phyloP scores from a whole-genome alignment of 1,140 invertebrate genomes.

The Brachionus paranguensis region DNA sequence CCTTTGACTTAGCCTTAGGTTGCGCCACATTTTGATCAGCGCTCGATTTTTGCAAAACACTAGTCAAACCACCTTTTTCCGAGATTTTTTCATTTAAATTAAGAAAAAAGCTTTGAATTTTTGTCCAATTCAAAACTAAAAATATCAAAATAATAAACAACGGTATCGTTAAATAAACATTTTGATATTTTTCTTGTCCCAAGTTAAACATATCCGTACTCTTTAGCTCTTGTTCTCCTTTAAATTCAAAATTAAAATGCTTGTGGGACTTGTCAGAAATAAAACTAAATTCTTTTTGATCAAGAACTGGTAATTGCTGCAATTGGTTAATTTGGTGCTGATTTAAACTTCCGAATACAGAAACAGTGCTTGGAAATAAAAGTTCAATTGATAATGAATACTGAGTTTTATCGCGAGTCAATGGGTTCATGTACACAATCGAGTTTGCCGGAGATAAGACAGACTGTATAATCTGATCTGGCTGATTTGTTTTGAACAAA shows the following conservation, averaged over 20 bases:
- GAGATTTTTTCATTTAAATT: not conserved
- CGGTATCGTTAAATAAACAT: conserved; percentile 32
- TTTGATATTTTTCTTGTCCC: conserved; percentile 35
- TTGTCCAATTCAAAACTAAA: not conserved
- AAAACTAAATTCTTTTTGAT: not conserved
- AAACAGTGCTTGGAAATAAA: not conserved
- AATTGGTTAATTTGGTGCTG: not conserved
- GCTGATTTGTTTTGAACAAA: conserved; percentile 17
- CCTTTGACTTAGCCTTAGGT: not conserved
- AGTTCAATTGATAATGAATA: conserved; percentile 6
- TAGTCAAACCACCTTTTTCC: not conserved
- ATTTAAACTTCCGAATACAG: conserved; percentile 11
- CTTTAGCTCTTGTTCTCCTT: not conserved
- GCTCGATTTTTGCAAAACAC: not conserved
- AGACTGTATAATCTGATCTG: conserved; percentile 4
- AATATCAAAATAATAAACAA: not conserved
- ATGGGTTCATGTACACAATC: not conserved
- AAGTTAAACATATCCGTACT: not conserved
- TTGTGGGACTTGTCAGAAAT: not conserved
- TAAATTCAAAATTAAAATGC: conserved; percentile 26
- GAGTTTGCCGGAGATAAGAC: not conserved
- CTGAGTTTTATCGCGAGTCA: not conserved
- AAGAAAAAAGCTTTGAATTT: not conserved
- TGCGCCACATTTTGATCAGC: not conserved
- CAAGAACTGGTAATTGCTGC: conserved; percentile 5